Evolutionary conservation across 2,113 vertebrate genomes (phyloP).

Genomic region (Ibidorhyncha struthersii): DNA sequence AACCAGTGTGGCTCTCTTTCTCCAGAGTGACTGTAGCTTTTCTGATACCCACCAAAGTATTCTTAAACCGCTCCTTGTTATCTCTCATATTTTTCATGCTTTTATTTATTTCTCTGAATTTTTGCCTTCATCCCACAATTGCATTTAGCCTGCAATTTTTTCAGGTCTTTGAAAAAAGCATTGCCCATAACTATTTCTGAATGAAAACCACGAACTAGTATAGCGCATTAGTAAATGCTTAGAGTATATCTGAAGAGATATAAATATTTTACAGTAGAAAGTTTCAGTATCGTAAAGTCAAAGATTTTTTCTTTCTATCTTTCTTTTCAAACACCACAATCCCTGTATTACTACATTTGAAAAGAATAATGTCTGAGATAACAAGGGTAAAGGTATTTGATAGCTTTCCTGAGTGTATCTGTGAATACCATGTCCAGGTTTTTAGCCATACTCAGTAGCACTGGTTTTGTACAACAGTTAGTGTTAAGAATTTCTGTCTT

Average conservation of each 20-base stretch:
- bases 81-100: neutral
- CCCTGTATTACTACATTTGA: neutral
- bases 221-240: neutral
- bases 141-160: neutral
- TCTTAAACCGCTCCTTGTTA: neutral
- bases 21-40: neutral
- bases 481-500: neutral
- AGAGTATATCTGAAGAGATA: neutral
- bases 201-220: neutral
- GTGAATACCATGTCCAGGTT: neutral
- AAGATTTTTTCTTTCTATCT: neutral
- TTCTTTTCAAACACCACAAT: neutral
- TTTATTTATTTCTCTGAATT: neutral
- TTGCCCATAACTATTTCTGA: neutral
- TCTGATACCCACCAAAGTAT: neutral
- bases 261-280: neutral
- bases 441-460: neutral
- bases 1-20: neutral
- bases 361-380: neutral
- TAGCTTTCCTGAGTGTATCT: neutral
- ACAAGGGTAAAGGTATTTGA: neutral
- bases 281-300: neutral
- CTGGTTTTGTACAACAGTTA: neutral
- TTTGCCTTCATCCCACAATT: neutral
- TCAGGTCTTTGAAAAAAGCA: neutral